A percentile compares a stretch with the other conserved stretches of the same genome.
These are phyloP conservation scores for Xylophagus ater DNA, from an alignment of 2,888 invertebrate genomes.

Conservation along the genomic window DNA sequence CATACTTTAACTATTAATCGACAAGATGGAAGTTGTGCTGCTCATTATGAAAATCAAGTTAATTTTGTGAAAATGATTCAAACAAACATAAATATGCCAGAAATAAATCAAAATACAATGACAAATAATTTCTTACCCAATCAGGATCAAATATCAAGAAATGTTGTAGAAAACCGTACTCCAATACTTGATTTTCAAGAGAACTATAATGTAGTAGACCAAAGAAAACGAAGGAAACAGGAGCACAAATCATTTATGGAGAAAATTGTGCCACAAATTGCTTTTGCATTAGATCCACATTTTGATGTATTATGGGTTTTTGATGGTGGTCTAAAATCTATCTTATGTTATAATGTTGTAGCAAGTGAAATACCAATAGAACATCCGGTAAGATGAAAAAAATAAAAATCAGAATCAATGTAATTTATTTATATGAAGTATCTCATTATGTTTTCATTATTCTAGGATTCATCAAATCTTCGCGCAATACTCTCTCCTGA, in stretches of 20 bases:
- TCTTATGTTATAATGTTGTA: slow-evolving; percentile 74
- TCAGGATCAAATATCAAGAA: slow-evolving; percentile 38
- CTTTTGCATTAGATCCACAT: slow-evolving; percentile 62
- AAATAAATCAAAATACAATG: slow-evolving; percentile 38
- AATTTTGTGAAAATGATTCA: slow-evolving; percentile 65
- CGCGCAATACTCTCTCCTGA: slow-evolving; percentile 65
- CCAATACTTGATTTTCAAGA: slow-evolving; percentile 36
- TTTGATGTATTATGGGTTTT: slow-evolving; percentile 94
- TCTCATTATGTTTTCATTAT: slow-evolving; percentile 3
- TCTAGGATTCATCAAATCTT: slow-evolving; percentile 32
- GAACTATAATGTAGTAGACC: slow-evolving; percentile 22
- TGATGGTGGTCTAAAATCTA: slow-evolving; percentile 47
- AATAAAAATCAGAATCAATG: too few relatives aligned
- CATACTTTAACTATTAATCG: slow-evolving; percentile 85
- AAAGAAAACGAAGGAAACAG: slow-evolving; percentile 23
- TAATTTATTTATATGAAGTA: not conserved
- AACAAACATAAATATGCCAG: slow-evolving; percentile 37
- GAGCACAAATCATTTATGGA: slow-evolving; percentile 23
- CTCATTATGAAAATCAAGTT: slow-evolving; percentile 76
- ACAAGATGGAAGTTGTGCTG: slow-evolving; percentile 74
- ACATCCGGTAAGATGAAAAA: slow-evolving; percentile 23
- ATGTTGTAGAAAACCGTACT: slow-evolving; percentile 38
- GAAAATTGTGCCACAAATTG: slow-evolving; percentile 33
- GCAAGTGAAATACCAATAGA: slow-evolving; percentile 56
- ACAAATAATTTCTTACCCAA: slow-evolving; percentile 32